These are phyloP conservation scores for Setipinna tenuifilis DNA, from an alignment of 2,797 vertebrate species.

Conservation along the genomic window DNA sequence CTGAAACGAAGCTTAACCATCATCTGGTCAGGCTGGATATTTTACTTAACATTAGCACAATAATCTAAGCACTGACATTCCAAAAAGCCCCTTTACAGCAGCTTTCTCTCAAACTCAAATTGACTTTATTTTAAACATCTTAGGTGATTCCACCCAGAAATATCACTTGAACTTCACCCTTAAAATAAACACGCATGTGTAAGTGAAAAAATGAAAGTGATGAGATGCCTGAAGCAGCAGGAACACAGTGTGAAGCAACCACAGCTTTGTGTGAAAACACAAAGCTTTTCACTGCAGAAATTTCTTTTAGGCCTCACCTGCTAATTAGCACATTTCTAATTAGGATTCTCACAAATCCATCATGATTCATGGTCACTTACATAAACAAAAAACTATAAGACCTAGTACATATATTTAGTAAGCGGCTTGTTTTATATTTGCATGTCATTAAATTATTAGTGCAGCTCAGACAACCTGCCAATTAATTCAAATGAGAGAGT, in stretches of 20 bases:
- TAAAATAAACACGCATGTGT: not conserved
- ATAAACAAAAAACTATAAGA: slow-evolving; percentile 41
- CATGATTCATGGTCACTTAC: slow-evolving; percentile 45
- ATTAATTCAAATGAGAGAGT: not conserved
- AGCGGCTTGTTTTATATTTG: slow-evolving; percentile 56
- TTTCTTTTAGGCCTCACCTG: slow-evolving; percentile 3
- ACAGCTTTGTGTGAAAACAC: not conserved
- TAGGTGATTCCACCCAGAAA: not conserved
- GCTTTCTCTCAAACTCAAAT: not conserved
- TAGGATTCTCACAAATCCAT: not conserved
- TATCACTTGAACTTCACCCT: not conserved
- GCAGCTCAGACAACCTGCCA: not conserved
- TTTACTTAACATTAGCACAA: not conserved
- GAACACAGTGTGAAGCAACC: not conserved
- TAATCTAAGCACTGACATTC: not conserved
- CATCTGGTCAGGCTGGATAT: not conserved
- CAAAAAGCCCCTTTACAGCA: not conserved
- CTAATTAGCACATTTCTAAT: slow-evolving; percentile 30
- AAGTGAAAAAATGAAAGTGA: not conserved
- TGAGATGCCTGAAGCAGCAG: not conserved
- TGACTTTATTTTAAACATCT: not conserved
- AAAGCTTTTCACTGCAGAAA: not conserved
- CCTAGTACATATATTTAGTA: slow-evolving; percentile 48
- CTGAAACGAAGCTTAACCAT: not conserved
- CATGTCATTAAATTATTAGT: slow-evolving; percentile 57